phyloP scores from a whole-genome alignment of 2,888 invertebrate genomes.

The Leptopilina drosophilae region DNA sequence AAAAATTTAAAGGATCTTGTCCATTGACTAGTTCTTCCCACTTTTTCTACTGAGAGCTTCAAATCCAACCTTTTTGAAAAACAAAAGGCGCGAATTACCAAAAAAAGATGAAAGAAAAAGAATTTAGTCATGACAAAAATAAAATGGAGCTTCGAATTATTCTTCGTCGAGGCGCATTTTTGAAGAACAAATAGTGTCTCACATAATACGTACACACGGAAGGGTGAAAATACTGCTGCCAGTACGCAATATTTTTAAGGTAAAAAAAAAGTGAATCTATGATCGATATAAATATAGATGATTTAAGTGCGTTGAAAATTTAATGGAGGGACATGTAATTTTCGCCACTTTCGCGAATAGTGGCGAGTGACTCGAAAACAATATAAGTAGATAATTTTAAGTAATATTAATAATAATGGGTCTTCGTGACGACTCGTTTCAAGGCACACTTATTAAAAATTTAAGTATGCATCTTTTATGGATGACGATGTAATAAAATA shows the following conservation, averaged over 20 bases:
- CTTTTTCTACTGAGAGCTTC: constrained; percentile 25
- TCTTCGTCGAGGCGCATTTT: constrained; percentile 5
- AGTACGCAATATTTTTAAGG: constrained; percentile 65
- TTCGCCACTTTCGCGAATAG: constrained; percentile 3
- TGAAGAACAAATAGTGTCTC: not conserved
- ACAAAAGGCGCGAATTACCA: constrained; percentile 43
- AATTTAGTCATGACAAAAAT: constrained; percentile 36
- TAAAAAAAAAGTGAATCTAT: constrained; percentile 34
- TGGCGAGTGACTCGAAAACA: not conserved
- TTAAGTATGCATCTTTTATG: constrained; percentile 29
- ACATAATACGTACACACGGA: constrained; percentile 50
- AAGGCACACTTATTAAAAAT: constrained; percentile 23
- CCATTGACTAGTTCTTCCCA: constrained; percentile 31
- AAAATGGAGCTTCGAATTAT: constrained; percentile 12
- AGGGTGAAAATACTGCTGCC: constrained; percentile 67
- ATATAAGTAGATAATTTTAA: constrained; percentile 11
- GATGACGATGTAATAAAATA: constrained; percentile 38
- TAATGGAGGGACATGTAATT: constrained; percentile 13
- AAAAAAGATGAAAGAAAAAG: not conserved
- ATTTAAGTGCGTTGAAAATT: constrained; percentile 43
- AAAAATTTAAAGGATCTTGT: constrained; percentile 10
- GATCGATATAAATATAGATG: constrained; percentile 23
- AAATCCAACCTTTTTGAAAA: constrained; percentile 7
- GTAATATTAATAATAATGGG: constrained; percentile 6
- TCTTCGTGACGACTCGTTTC: constrained; percentile 14